Evolutionary conservation across 1,140 invertebrate genomes (phyloP).

Genomic region (Argopecten irradians): DNA sequence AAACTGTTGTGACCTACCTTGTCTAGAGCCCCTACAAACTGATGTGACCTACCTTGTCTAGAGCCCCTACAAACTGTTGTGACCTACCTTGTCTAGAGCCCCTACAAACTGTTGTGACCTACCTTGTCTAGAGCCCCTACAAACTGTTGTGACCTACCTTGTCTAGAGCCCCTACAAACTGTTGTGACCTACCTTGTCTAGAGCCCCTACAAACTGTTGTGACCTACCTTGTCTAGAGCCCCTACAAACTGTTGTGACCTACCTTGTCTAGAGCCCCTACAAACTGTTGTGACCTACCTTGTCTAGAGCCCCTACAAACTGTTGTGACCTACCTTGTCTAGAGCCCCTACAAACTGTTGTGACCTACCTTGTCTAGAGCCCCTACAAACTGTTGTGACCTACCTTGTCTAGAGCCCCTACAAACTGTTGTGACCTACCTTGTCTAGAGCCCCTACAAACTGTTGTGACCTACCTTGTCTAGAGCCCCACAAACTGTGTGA

Average conservation of each 20-base stretch:
- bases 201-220: background rate
- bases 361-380: too few relatives aligned
- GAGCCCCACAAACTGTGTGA: background rate
- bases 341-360: too few relatives aligned
- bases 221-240: too few relatives aligned
- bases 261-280: background rate
- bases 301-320: conserved; percentile 95
- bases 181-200: conserved; percentile 77
- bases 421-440: background rate
- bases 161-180: conserved; percentile 76
- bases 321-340: conserved; percentile 85
- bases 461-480: too few relatives aligned
- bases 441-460: too few relatives aligned
- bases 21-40: conserved; percentile 97
- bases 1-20: conserved; percentile 78
- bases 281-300: conserved; percentile 79
- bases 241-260: conserved; percentile 83
- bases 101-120: background rate
- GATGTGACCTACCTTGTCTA: conserved; percentile 86
- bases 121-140: background rate
- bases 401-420: background rate
- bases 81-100: too few relatives aligned
- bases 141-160: conserved; percentile 91
- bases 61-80: background rate
- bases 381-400: background rate